Evolutionary conservation across 2,797 vertebrate genomes (phyloP), one percentile per base, ranked within the genome.

Genomic region (Silurus aristotelis): DNA sequence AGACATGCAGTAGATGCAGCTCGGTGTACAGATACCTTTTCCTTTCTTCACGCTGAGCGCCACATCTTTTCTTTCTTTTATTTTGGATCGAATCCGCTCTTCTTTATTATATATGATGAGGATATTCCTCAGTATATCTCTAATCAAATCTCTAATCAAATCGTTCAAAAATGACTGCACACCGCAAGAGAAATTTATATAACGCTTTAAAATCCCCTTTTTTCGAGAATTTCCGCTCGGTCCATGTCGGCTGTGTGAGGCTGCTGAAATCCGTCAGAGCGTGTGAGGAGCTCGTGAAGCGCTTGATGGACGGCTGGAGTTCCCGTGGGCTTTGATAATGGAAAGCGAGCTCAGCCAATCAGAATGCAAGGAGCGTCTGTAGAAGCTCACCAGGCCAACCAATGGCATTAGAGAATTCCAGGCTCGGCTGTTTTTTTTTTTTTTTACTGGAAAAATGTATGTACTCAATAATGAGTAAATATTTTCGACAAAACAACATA

Each of bases 331-430:
- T 80, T 75, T 70, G n/a, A 58, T 63, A 71, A 85, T 72, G 61
- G 79, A 84, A 71, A 87, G 58, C 81, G 27, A 73, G 78, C 66
- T 56, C 55, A 87, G 73, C 86, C 85, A 89, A 88, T 87, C 85
- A 70, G 77, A 80, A 87, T 78, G 19, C 79, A 83, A 84, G 79
- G 56, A 73, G 38, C 58, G 61, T 14, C 77, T 80, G 58, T 17
- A 55, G 83, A 10, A 31, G 81, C 76, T 83, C 71, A 25, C 25
- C 55, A 43, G 12, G 43, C 43, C 48, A 84, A 76, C 85, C 83
- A 88, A 85, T 87, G 31, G 79, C 58, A 27, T 56, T 9, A n/a
- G n/a, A 10, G 38, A 67, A 15, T 82, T 76, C 85, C 46, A 6
- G 25, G 46, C 60, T 56, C 67, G 7, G 68, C 48, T n/a, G 38